These are phyloP conservation scores for Portevinia maculata DNA, from an alignment of 2,888 invertebrate species.

Conservation along the genomic window DNA sequence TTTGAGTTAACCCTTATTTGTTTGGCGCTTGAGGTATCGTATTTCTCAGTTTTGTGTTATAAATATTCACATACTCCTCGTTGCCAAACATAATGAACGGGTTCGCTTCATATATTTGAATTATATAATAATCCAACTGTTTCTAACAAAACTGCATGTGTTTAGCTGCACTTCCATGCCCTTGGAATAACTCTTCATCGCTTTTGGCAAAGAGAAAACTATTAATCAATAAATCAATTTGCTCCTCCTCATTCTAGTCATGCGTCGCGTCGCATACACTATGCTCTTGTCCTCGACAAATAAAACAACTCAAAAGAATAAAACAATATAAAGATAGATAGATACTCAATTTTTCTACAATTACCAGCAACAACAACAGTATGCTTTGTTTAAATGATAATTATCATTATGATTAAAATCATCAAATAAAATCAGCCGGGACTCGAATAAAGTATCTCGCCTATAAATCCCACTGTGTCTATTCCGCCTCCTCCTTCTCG, in stretches of 20 bases:
- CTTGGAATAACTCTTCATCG: no score
- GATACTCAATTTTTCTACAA: slow-evolving; percentile 32
- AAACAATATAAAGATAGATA: not conserved
- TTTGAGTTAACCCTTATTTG: no score
- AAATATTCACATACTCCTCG: no score
- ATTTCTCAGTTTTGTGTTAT: no score
- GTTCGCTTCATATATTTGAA: not conserved
- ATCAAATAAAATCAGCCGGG: slow-evolving; percentile 34
- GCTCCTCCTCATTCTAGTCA: not conserved
- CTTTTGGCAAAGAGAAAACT: not conserved
- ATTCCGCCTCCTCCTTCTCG: slow-evolving; percentile 2
- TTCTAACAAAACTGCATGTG: no score
- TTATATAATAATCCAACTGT: not conserved
- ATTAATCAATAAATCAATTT: slow-evolving; percentile 34
- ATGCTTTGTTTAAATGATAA: slow-evolving; percentile 39
- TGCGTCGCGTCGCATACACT: not conserved
- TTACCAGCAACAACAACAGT: slow-evolving; percentile 13
- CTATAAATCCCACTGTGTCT: not conserved
- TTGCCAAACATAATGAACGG: no score
- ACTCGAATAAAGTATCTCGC: slow-evolving; percentile 26
- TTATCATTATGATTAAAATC: no score
- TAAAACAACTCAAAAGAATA: not conserved
- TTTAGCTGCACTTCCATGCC: no score
- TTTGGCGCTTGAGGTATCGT: no score
- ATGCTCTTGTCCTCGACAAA: not conserved